These are phyloP conservation scores for Halyomorpha halys DNA, from an alignment of 1,140 invertebrate genomes.

Conservation along the genomic window DNA sequence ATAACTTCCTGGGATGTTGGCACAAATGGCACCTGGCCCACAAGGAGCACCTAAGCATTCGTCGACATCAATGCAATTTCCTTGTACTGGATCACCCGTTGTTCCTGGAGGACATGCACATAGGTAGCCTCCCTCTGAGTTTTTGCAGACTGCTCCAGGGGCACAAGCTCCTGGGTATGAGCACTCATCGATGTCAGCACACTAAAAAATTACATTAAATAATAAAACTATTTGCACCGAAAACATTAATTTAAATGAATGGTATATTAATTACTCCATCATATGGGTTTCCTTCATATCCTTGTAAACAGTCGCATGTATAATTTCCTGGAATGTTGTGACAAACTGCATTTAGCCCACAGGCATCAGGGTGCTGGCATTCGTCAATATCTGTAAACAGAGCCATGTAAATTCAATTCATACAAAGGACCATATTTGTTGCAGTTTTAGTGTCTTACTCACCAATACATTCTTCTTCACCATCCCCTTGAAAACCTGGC, in stretches of 20 bases:
- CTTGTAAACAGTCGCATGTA: conserved; percentile 70
- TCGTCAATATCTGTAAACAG: conserved; percentile 67
- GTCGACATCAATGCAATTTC: conserved; percentile 56
- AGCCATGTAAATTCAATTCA: no score
- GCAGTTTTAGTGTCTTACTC: conserved; percentile 27
- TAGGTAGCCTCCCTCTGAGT: conserved; percentile 62
- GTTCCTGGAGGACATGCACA: conserved; percentile 75
- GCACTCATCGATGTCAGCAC: conserved; percentile 76
- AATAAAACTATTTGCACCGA: background rate
- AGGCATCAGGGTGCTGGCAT: conserved; percentile 63
- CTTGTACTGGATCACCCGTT: conserved; percentile 51
- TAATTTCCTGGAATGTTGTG: conserved; percentile 79
- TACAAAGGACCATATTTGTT: no score
- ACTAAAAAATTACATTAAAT: conserved; percentile 43
- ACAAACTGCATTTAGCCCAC: conserved; percentile 69
- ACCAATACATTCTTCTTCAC: conserved; percentile 70
- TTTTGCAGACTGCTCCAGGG: conserved; percentile 63
- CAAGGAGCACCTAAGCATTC: conserved; percentile 59
- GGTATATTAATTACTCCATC: conserved; percentile 48
- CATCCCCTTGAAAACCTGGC: conserved; percentile 78
- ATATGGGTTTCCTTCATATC: conserved; percentile 78
- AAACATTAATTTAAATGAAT: background rate
- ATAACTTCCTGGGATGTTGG: conserved; percentile 60
- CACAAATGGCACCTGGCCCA: conserved; percentile 58
- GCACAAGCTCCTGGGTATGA: conserved; percentile 57